Base-by-base conservation (phyloP, 2,113 vertebrate species). In the Gavia stellata region DNA sequence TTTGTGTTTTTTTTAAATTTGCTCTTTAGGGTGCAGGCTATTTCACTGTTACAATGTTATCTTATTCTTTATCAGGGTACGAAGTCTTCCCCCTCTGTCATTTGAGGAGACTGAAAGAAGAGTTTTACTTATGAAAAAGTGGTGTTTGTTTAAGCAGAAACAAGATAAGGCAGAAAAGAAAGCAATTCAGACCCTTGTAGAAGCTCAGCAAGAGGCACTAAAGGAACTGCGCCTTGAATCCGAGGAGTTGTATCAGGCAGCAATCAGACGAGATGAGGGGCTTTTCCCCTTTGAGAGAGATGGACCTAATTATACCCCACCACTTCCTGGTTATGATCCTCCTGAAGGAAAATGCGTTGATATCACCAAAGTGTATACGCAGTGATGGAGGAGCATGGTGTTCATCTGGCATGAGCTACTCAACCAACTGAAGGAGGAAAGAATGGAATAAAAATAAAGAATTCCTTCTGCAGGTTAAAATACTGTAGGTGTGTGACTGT, bases 301-400 rank as follows among this genome's bases (percentile, higher is more conserved):
- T 12, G 99, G 99, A 29, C 99, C 99, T 21, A 47, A 73, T 36
- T 93, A 99, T 81, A 99, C 98, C 2, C 99, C 99, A 3, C 98
- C 99, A 0, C 90, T 98, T 21, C 42, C 97, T 33, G 96, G 93
- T 20, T 98, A 99, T 0, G 98, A 99, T 12, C 98, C 99, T 20
- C 99, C 99, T 2, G 99, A 99, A 36, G 99, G 99, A 38, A 99
- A 98, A 96, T 99, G 98, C 45, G 89, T 97, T 3, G 98, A 99
- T 73, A 94, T 99, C 94, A 99, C 99, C 61, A 99, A 98, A 90
- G 98, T 99, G 18, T 99, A 99, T 55, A 98, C 98, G 0, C 99
- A 99, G 94, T 97, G 91, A 97, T 1, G 9, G 49, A n/a, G 47
- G n/a, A 38, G 36, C 11, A 20, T 28, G 21, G 5, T 47, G 13